phyloP scores from a whole-genome alignment of 1,140 invertebrate species.

The Whitmania pigra region DNA sequence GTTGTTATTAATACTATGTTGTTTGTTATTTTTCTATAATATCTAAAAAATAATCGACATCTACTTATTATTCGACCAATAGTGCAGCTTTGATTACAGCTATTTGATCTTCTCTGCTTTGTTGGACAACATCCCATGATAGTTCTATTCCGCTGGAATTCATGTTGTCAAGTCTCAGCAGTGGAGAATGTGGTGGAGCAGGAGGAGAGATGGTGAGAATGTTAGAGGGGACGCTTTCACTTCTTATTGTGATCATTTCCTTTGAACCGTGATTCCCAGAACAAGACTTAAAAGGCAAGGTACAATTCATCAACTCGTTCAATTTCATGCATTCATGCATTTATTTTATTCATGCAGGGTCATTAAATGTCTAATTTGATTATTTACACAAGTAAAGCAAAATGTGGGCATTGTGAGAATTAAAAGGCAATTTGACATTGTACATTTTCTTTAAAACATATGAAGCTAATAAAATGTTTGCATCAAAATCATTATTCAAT shows the following conservation, averaged over 20 bases:
- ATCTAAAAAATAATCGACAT: neutral
- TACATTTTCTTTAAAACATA: no score
- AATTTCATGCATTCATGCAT: no score
- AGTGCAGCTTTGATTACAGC: neutral
- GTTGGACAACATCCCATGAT: conserved; percentile 39
- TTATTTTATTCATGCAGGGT: no score
- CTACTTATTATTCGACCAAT: no score
- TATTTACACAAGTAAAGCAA: no score
- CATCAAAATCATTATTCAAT: no score
- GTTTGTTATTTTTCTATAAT: conserved; percentile 11
- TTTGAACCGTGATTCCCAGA: neutral
- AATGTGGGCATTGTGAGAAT: no score
- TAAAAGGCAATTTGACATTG: no score
- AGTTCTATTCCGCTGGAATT: conserved; percentile 38
- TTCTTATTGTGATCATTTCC: conserved; percentile 31
- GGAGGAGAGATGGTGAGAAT: conserved; percentile 36
- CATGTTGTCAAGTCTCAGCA: conserved; percentile 37
- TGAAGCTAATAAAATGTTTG: no score
- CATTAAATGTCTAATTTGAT: no score
- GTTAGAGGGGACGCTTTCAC: conserved; percentile 38
- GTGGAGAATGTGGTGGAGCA: conserved; percentile 38
- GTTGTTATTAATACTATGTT: neutral
- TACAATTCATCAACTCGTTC: no score
- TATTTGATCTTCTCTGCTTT: conserved; percentile 34
- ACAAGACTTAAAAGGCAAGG: conserved; percentile 1